A percentile compares a stretch with the other conserved stretches of the same genome.
phyloP scores from a whole-genome alignment of 2,113 vertebrate genomes.

The Gavialis gangeticus region DNA sequence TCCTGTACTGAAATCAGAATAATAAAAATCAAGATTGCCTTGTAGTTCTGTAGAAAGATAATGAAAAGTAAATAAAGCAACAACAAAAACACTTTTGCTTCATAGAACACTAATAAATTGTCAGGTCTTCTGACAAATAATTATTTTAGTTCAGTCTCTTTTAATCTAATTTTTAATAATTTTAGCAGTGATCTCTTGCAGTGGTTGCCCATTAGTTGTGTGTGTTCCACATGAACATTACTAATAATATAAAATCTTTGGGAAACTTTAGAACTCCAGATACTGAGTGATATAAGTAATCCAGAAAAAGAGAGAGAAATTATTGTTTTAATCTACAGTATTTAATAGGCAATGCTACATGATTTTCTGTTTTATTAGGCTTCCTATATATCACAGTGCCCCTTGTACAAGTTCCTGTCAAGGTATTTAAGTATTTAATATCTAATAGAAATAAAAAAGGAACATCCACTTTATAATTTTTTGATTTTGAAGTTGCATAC shows the following conservation, averaged over 20 bases:
- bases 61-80: too few species aligned
- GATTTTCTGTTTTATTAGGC: not conserved
- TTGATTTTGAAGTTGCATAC: not conserved
- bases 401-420: not conserved
- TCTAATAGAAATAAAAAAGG: not conserved
- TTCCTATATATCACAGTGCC: not conserved
- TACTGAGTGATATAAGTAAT: not conserved
- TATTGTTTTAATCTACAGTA: not conserved
- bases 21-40: too few species aligned
- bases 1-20: too few species aligned
- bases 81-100: too few species aligned
- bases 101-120: too few species aligned
- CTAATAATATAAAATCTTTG: not conserved
- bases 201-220: too few species aligned
- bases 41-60: too few species aligned
- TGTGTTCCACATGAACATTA: too few species aligned
- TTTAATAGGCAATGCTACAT: not conserved
- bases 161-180: too few species aligned
- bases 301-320: not conserved
- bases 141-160: too few species aligned
- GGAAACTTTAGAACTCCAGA: not conserved
- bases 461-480: rapidly evolving
- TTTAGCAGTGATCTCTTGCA: too few species aligned
- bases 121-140: too few species aligned
- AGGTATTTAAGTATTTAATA: not conserved